A percentile compares a stretch with the other conserved stretches of the same genome.
These are phyloP conservation scores for Cyprinodon brontotheroides DNA, from an alignment of 2,113 vertebrate species.

Conservation along the genomic window DNA sequence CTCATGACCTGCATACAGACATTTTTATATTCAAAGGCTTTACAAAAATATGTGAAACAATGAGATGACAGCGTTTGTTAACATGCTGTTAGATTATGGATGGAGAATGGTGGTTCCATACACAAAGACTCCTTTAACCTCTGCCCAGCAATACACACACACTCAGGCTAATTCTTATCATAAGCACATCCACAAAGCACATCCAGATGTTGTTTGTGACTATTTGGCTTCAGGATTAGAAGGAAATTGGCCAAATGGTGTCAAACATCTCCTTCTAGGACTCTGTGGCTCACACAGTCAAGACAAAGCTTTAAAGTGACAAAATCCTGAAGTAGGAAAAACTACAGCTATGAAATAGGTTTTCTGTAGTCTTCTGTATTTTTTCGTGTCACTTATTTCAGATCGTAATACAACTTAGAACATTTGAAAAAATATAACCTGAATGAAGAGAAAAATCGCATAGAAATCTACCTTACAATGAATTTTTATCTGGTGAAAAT, in stretches of 20 bases:
- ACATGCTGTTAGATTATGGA: slow-evolving; percentile 37
- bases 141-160: slow-evolving; percentile 9
- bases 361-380: too few species aligned
- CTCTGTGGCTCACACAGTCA: background rate
- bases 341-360: too few species aligned
- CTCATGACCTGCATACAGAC: slow-evolving; percentile 86
- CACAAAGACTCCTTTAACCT: slow-evolving; percentile 66
- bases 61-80: slow-evolving; percentile 36
- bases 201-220: background rate
- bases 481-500: too few species aligned
- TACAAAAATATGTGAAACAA: slow-evolving; percentile 37
- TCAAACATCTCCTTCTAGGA: slow-evolving; percentile 4
- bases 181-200: slow-evolving; percentile 7
- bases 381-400: too few species aligned
- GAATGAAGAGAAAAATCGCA: too few species aligned
- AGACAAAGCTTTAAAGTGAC: too few species aligned
- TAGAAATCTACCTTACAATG: too few species aligned
- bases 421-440: too few species aligned
- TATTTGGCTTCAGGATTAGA: slow-evolving; percentile 12
- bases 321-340: too few species aligned
- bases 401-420: too few species aligned
- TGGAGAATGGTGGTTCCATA: slow-evolving; percentile 51
- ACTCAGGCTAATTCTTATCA: slow-evolving; percentile 17
- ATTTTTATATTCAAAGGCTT: slow-evolving; percentile 2
- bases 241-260: background rate